Conservation (phyloP, 1,140 invertebrate genomes). For the Dendrolimus punctatus region DNA sequence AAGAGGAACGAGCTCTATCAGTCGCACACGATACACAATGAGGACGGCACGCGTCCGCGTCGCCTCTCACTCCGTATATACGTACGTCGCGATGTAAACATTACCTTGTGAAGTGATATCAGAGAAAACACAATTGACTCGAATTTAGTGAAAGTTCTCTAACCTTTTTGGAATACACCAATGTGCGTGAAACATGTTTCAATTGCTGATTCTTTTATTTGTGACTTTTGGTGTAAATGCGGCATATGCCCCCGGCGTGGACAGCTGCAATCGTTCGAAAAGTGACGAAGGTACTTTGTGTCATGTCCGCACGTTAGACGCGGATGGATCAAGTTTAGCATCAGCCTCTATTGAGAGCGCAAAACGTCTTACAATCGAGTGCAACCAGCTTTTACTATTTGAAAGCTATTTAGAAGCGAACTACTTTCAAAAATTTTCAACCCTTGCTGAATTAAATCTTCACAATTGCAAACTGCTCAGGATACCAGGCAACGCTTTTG, state of each 20-base stretch:
- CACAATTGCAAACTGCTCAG: conserved; percentile 86
- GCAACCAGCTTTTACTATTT: conserved; percentile 84
- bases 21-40: conserved; percentile 54
- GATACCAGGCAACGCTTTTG: conserved; percentile 83
- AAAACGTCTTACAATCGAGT: conserved; percentile 80
- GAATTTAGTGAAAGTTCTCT: conserved; percentile 17
- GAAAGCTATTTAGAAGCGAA: conserved; percentile 84
- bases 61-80: conserved; percentile 35
- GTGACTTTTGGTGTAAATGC: conserved; percentile 61
- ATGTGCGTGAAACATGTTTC: conserved; percentile 66
- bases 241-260: conserved; percentile 48
- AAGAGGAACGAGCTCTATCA: conserved; percentile 24
- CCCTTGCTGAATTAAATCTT: conserved; percentile 81
- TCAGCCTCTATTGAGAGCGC: conserved; percentile 73
- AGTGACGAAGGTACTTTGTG: conserved; percentile 74
- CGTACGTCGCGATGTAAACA: conserved; percentile 59
- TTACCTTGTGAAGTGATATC: conserved; percentile 40
- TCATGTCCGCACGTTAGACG: conserved; percentile 78
- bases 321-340: conserved; percentile 77
- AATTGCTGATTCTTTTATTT: conserved; percentile 62
- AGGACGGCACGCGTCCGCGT: conserved; percentile 46
- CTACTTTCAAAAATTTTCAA: conserved; percentile 82
- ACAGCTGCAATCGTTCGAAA: conserved; percentile 43
- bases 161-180: conserved; percentile 32
- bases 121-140: conserved; percentile 27